phyloP scores from a whole-genome alignment of 2,888 invertebrate genomes.

The Trachelus iudaicus region DNA sequence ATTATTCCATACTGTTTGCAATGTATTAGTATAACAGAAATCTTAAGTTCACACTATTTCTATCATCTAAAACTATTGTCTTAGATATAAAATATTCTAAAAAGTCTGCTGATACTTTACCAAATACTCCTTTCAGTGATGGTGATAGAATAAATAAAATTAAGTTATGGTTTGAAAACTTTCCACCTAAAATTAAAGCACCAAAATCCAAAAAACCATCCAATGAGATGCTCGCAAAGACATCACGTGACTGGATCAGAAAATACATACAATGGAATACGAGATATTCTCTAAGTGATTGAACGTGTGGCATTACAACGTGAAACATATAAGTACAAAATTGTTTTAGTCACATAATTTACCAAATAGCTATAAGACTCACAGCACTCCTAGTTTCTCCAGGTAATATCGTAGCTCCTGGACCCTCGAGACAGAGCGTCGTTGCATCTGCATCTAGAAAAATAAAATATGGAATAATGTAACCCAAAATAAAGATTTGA shows the following conservation, averaged over 20 bases:
- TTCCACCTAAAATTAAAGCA: background rate
- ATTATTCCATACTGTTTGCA: background rate
- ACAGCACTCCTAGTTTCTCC: background rate
- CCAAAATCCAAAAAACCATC: background rate
- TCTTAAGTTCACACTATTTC: background rate
- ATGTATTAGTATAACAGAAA: background rate
- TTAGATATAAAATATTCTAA: background rate
- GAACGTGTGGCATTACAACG: background rate
- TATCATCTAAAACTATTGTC: background rate
- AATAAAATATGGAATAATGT: background rate
- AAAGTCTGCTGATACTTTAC: background rate
- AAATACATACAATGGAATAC: background rate
- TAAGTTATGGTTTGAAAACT: background rate
- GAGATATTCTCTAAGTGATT: background rate
- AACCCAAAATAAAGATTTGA: background rate
- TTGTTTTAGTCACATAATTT: background rate
- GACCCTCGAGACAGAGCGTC: slow-evolving; percentile 30
- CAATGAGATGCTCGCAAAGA: background rate
- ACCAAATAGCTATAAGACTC: background rate
- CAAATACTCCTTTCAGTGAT: background rate
- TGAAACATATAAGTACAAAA: background rate
- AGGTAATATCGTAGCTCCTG: slow-evolving; percentile 18
- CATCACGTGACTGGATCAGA: background rate
- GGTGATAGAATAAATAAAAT: background rate
- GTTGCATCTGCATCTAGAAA: slow-evolving; percentile 36